Base-by-base conservation (phyloP, 53 echinoderm and acorn worm genomes). In the Arbacia lixula region DNA sequence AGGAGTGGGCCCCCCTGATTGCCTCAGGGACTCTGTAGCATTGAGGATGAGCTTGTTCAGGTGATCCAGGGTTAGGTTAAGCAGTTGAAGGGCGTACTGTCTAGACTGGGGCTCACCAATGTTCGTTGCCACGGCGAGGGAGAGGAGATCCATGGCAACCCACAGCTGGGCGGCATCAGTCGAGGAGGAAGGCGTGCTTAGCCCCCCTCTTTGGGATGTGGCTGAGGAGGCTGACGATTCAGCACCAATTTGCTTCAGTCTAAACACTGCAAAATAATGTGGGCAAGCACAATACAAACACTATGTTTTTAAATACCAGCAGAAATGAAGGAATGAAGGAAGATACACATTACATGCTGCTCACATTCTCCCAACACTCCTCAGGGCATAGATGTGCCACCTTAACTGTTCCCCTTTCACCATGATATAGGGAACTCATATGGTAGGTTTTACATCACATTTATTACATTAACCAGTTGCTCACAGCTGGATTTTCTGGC, bases 41-140 rank as follows among this genome's bases (percentile, higher is more conserved):
- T 96, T 95, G 79, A 85, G 83, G n/a, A 96, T 87, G 29, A 96
- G 93, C 72, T 85, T 84, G 65, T 93, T 89, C 24, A 90, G 91
- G 36, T 94, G 85, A 14, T 87, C 74, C 35, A 96, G 79, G 36
- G 93, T 84, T 12, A 96, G 83, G 72, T 93, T 87, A 30, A 96
- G 79, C 21, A 96, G 90, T 65, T 96, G 96, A 83, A 85, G 61
- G 42, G 93, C 85, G 51, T 93, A 96, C 84, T 93, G 96, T 31
- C 83, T 89, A 26, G 96, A 96, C 76, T 96, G 93, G 33, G 85
- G 62, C 21, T 93, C 96, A 32, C 76, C 87, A 76, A 91, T 86
- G 84, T 93, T 91, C 51, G 60, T 80, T 0, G 64, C 43, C 73
- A 96, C 94, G 40, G 96, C 88, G 20, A 72, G 37, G 62, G 90